Conservation (phyloP, 2,113 vertebrate species). For the Eonycteris spelaea region DNA sequence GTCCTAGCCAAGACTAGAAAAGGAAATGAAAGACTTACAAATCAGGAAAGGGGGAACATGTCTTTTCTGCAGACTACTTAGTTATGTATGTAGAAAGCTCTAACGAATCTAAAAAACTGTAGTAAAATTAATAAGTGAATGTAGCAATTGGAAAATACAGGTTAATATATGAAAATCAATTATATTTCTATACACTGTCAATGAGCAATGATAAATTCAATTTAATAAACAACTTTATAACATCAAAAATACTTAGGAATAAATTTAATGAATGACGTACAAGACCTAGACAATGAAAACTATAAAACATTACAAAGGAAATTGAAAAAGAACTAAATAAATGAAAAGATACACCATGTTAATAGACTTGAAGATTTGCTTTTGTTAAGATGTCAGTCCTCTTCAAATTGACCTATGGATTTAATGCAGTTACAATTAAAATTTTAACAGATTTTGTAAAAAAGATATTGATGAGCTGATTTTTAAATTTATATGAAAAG, state of each 20-base stretch:
- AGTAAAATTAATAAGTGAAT: background rate
- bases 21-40: background rate
- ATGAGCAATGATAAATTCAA: background rate
- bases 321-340: background rate
- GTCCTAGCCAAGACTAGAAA: background rate
- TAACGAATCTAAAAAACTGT: background rate
- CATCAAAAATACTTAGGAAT: background rate
- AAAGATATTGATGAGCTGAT: background rate
- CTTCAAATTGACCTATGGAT: background rate
- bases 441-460: background rate
- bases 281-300: background rate
- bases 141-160: background rate
- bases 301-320: background rate
- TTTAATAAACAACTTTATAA: background rate
- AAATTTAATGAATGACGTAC: background rate
- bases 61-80: background rate
- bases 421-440: background rate
- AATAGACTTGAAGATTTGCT: background rate
- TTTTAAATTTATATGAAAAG: background rate
- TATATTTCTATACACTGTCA: background rate
- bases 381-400: background rate
- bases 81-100: background rate
- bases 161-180: background rate
- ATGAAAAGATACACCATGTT: background rate
- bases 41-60: background rate